phyloP scores from a whole-genome alignment of 2,888 invertebrate species.

The Amiota minor region DNA sequence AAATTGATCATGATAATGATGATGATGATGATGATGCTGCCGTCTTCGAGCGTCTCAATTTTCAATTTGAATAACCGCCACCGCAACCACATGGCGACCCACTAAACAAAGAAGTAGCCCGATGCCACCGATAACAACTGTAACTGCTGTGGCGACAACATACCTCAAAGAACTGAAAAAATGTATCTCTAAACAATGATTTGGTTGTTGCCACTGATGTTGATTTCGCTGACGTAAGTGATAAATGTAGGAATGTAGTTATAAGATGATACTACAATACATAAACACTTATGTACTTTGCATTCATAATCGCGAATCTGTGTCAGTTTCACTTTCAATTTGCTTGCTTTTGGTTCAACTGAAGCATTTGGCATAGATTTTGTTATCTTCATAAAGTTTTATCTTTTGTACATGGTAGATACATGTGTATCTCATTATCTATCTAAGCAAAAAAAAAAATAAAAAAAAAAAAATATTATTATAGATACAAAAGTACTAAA shows the following conservation, averaged over 20 bases:
- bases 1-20: too few species aligned
- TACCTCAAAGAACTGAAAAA: neutral
- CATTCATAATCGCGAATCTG: neutral
- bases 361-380: too few species aligned
- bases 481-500: too few species aligned
- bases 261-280: constrained; percentile 2
- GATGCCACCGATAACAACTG: neutral
- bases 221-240: neutral
- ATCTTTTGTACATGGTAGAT: too few species aligned
- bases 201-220: too few species aligned
- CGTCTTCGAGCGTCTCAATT: neutral
- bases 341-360: too few species aligned
- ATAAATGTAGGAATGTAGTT: neutral
- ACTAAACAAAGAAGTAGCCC: neutral
- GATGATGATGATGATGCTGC: neutral
- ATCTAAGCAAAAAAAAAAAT: too few species aligned
- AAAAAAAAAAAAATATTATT: too few species aligned
- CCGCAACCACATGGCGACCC: neutral
- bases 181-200: neutral
- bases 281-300: too few species aligned
- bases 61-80: neutral
- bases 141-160: neutral
- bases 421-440: too few species aligned
- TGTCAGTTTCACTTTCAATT: too few species aligned
- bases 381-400: too few species aligned